These are phyloP conservation scores for Thymelicus sylvestris DNA, from an alignment of 2,888 invertebrate species.

Conservation along the genomic window DNA sequence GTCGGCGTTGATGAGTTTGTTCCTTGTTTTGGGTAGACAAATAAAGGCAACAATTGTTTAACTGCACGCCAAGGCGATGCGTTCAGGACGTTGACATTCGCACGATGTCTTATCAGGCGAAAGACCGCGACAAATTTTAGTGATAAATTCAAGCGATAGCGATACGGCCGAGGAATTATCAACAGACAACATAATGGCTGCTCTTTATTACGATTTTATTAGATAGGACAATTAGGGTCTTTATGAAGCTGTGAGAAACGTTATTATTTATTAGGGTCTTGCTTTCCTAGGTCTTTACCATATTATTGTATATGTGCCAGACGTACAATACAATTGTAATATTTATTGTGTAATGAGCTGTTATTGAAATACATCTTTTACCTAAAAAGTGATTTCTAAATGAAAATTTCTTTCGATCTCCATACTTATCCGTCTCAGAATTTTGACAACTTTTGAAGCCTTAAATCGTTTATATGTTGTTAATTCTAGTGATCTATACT, in stretches of 20 bases:
- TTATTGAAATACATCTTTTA: too few relatives aligned
- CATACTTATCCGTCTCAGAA: too few relatives aligned
- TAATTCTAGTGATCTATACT: too few relatives aligned
- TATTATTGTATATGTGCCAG: too few relatives aligned
- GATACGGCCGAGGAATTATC: slow-evolving; percentile 41
- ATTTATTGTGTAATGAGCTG: too few relatives aligned
- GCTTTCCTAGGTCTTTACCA: too few relatives aligned
- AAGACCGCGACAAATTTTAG: slow-evolving; percentile 29
- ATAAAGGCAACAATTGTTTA: slow-evolving; percentile 40
- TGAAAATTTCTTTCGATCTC: too few relatives aligned
- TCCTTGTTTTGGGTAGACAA: slow-evolving; percentile 19
- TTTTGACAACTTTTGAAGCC: too few relatives aligned
- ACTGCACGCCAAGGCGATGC: slow-evolving; percentile 36
- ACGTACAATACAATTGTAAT: too few relatives aligned
- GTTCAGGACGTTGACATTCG: slow-evolving; percentile 40
- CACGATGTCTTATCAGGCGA: slow-evolving; percentile 21
- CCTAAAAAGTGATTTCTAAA: too few relatives aligned
- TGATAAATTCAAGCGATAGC: slow-evolving; percentile 31
- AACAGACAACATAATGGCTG: slow-evolving; percentile 39
- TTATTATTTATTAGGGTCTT: background rate
- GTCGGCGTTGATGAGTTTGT: slow-evolving; percentile 13
- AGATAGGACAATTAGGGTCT: slow-evolving; percentile 25
- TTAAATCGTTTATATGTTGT: too few relatives aligned
- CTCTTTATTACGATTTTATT: slow-evolving; percentile 41
- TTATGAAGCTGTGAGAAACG: background rate